Percentiles rank a stretch among this genome's conserved stretches.
phyloP scores from a whole-genome alignment of 2,888 invertebrate genomes.

The Eristalis pertinax region DNA sequence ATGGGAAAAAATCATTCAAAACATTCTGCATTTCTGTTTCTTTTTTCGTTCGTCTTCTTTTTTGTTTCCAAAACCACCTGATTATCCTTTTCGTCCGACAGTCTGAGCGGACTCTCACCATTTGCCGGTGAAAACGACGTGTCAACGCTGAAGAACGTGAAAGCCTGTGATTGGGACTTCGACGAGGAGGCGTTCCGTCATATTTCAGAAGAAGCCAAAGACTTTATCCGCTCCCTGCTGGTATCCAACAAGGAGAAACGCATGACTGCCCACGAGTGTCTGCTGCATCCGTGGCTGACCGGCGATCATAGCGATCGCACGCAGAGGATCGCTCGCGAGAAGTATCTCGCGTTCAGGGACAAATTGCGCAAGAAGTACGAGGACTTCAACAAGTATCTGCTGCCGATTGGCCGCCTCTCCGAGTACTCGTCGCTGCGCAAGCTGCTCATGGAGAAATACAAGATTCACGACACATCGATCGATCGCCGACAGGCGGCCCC shows the following conservation, averaged over 20 bases:
- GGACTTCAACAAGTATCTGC: conserved; percentile 90
- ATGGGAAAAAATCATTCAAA: conserved; percentile 44
- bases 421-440: conserved; percentile 98
- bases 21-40: conserved; percentile 2
- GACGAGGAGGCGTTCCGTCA: conserved; percentile 96
- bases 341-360: conserved; percentile 94
- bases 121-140: conserved; percentile 99
- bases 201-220: conserved; percentile 98
- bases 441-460: conserved; percentile 96
- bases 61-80: conserved; percentile 35
- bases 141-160: conserved; percentile 98
- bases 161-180: conserved; percentile 99
- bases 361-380: conserved; percentile 91
- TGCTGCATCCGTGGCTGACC: conserved; percentile 97
- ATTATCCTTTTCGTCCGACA: conserved; percentile 78
- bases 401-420: conserved; percentile 97
- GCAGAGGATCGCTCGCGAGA: conserved; percentile 89
- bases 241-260: conserved; percentile 97
- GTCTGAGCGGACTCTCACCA: conserved; percentile 97
- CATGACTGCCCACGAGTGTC: conserved; percentile 98
- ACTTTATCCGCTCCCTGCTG: conserved; percentile 96
- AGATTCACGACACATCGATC: conserved; percentile 97
- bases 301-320: conserved; percentile 91
- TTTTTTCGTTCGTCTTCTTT: conserved; percentile 9
- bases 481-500: conserved; percentile 99